Evolutionary conservation across 2,113 vertebrate species (phyloP), one percentile per base, ranked within the genome.

Genomic region (Anas platyrhynchos): DNA sequence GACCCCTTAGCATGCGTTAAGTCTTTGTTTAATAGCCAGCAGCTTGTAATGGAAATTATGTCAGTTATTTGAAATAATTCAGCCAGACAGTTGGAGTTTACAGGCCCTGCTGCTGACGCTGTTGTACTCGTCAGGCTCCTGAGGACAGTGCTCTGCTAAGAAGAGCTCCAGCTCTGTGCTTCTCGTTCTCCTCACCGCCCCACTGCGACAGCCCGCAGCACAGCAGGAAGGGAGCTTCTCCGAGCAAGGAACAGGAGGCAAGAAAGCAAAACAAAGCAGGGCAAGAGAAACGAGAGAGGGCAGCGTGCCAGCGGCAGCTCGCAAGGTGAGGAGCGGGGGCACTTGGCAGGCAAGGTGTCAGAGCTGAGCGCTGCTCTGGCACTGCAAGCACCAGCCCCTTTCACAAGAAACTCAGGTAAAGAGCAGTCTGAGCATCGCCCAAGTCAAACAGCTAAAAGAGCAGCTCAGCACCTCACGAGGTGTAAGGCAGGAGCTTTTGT

Each of bases 1-100:
- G 17, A 9, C 23, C 52, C 8, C 0, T 93, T 23, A 92, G 43
- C 0, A 0, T 16, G 10, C 4, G 1, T 5, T 12, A 44, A 8
- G 4, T 8, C 83, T 69, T 32, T 5, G 7, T 13, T 36, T 65
- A 13, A 7, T 48, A 27, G 63, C 41, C 2, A n/a, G 38, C 58
- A 22, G 27, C 20, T 82, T 50, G 18, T 4, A 2, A 18, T 41
- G 5, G 41, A 41, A 41, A 41, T 41, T 5, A 41, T 13, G 41
- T 41, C 41, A 41, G 41, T 41, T 41, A 38, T 4, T 31, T n/a
- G 11, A 44, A 58, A n/a, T 13, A 46, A 83, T 58, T 20, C 23
- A 38, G 2, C 10, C 8, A 1, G 1, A 43, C 9, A 0, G 25
- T 10, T 6, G 11, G 55, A 9, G 11, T 12, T 5, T 2, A 6